Conservation (phyloP, 2,113 vertebrate genomes). For the Percina caprodes region DNA sequence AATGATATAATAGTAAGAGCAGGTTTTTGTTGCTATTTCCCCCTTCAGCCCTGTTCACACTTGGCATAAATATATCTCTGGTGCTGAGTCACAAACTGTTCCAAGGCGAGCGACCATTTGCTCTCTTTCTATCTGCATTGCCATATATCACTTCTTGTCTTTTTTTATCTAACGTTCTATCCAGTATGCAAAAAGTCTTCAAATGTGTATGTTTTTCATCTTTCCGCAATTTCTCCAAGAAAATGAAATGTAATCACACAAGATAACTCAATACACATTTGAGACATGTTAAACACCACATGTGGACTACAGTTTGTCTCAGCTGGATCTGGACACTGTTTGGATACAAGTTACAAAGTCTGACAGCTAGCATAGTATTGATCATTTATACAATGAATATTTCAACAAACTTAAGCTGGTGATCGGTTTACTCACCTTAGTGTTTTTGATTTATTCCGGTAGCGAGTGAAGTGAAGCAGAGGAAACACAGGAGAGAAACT, state of each 20-base stretch:
- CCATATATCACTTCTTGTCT: neutral
- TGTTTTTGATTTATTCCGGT: slow-evolving; percentile 15
- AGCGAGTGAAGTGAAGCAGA: slow-evolving; percentile 13
- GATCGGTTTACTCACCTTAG: slow-evolving; percentile 1
- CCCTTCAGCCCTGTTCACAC: slow-evolving; percentile 8
- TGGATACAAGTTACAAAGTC: neutral
- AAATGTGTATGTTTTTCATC: neutral
- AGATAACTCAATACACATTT: neutral
- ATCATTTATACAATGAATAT: neutral
- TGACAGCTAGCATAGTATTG: neutral
- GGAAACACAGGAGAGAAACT: slow-evolving; percentile 18
- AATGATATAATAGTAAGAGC: slow-evolving; percentile 16
- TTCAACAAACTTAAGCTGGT: neutral
- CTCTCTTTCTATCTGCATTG: neutral
- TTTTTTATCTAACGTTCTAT: neutral
- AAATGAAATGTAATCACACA: neutral
- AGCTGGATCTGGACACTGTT: slow-evolving; percentile 2
- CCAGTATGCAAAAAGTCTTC: neutral
- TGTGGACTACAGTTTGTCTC: slow-evolving; percentile 8
- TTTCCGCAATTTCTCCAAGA: neutral
- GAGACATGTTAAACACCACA: neutral
- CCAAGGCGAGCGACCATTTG: neutral
- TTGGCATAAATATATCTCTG: slow-evolving; percentile 29
- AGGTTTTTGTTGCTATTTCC: slow-evolving; percentile 15
- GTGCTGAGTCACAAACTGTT: slow-evolving; percentile 31